Percentiles rank a stretch among this genome's conserved stretches.
Evolutionary conservation across 2,113 vertebrate genomes (phyloP).

Genomic region (Hoplias malabaricus): DNA sequence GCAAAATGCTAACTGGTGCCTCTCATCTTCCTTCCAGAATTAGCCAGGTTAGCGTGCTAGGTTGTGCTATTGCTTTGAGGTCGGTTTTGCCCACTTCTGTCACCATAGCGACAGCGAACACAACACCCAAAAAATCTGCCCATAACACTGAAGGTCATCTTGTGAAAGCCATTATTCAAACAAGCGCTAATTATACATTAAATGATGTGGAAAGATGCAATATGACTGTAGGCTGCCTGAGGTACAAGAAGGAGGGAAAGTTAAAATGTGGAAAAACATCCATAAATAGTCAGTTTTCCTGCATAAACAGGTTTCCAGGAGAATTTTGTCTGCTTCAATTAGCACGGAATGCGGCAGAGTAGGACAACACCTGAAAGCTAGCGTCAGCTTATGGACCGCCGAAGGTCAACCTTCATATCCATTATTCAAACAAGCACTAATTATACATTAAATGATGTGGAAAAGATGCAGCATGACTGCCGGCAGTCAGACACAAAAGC

Average conservation of each 20-base stretch:
- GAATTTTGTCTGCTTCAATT: slow-evolving; percentile 50
- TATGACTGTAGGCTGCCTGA: slow-evolving; percentile 66
- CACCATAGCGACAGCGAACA: background rate
- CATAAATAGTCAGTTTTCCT: slow-evolving; percentile 72
- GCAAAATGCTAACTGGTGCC: too few species aligned
- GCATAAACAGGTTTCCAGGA: slow-evolving; percentile 61
- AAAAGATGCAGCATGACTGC: slow-evolving; percentile 69
- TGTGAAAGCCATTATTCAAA: slow-evolving; percentile 61
- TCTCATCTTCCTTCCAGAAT: too few species aligned
- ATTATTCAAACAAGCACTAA: slow-evolving; percentile 67
- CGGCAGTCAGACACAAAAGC: slow-evolving; percentile 57
- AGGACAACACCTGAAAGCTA: slow-evolving; percentile 47
- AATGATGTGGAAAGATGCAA: slow-evolving; percentile 79
- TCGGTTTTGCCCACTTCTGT: background rate
- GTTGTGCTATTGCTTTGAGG: background rate
- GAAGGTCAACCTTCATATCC: slow-evolving; percentile 50
- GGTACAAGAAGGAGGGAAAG: slow-evolving; percentile 54
- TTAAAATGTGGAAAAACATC: slow-evolving; percentile 77
- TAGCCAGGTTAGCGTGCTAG: background rate
- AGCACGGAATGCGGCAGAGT: slow-evolving; percentile 39
- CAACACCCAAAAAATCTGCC: slow-evolving; percentile 27
- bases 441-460: slow-evolving; percentile 77
- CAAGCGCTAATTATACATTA: slow-evolving; percentile 71
- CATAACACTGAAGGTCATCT: slow-evolving; percentile 52
- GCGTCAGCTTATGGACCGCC: slow-evolving; percentile 47